Evolutionary conservation across 2,888 invertebrate genomes (phyloP).

Genomic region (Miltochrista miniata): DNA sequence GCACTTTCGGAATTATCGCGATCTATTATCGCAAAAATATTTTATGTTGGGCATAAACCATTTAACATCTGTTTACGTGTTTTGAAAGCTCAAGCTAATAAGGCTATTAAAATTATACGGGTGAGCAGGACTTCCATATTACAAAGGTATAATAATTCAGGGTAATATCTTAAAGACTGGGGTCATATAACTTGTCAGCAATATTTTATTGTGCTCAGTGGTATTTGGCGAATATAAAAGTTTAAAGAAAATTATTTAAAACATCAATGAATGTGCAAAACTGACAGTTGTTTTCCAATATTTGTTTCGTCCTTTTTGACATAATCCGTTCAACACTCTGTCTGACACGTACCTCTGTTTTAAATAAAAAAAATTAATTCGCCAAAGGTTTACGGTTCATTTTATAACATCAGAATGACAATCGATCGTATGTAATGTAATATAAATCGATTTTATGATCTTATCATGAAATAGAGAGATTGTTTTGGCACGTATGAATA

Average conservation of each 20-base stretch:
- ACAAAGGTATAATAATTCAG: conserved; percentile 64
- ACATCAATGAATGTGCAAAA: conserved; percentile 16
- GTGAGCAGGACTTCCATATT: conserved; percentile 51
- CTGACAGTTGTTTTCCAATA: conserved; percentile 43
- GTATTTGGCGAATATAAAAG: conserved; percentile 15
- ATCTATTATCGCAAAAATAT: conserved; percentile 49
- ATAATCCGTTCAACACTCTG: conserved; percentile 55
- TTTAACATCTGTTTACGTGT: conserved; percentile 67
- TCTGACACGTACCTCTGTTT: conserved; percentile 48
- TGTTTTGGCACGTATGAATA: conserved; percentile 39
- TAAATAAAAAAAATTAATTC: conserved; percentile 9
- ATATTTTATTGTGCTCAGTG: conserved; percentile 35
- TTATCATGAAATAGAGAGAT: neutral
- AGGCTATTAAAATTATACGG: conserved; percentile 71
- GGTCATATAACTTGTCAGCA: conserved; percentile 64
- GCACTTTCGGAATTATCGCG: conserved; percentile 7
- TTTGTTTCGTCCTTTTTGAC: conserved; percentile 47
- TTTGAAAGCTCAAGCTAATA: conserved; percentile 67
- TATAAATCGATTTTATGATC: conserved; percentile 22
- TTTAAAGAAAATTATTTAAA: neutral
- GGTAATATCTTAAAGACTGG: conserved; percentile 69
- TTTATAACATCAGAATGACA: conserved; percentile 63
- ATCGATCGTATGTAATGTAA: conserved; percentile 19
- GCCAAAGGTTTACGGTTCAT: conserved; percentile 32
- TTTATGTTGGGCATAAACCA: conserved; percentile 60